A percentile compares a stretch with the other conserved stretches of the same genome.
Evolutionary conservation across 2,888 invertebrate genomes (phyloP).

Genomic region (Lordiphosa andalusiaca): DNA sequence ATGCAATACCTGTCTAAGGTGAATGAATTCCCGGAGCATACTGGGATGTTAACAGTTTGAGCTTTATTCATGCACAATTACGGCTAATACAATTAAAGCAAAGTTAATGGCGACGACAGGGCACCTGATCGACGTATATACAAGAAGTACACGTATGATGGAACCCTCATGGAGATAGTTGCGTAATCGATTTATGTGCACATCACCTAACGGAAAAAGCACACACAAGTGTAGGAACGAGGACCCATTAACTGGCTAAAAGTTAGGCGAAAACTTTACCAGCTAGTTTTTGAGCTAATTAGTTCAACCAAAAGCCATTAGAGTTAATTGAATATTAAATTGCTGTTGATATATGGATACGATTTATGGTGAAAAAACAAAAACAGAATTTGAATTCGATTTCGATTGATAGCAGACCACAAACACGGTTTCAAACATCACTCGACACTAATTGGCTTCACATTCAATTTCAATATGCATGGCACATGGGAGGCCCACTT

Average conservation of each 20-base stretch:
- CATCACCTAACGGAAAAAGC: slow-evolving; percentile 34
- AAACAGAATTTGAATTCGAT: background rate
- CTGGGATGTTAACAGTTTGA: slow-evolving; percentile 24
- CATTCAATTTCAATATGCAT: slow-evolving; percentile 8
- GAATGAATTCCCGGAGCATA: slow-evolving; percentile 1
- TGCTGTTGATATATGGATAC: slow-evolving; percentile 29
- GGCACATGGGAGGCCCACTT: too few species aligned
- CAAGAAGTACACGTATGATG: too few species aligned
- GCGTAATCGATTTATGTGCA: slow-evolving; percentile 68
- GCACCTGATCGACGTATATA: background rate
- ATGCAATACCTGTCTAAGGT: background rate
- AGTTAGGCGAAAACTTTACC: background rate
- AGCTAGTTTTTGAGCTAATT: slow-evolving; percentile 13
- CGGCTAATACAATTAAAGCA: slow-evolving; percentile 67
- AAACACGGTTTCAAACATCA: slow-evolving; percentile 10
- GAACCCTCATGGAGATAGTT: slow-evolving; percentile 32
- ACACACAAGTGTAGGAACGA: slow-evolving; percentile 5
- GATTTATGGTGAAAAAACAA: background rate
- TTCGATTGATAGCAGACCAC: slow-evolving; percentile 6
- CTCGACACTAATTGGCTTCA: slow-evolving; percentile 39
- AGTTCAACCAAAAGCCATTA: slow-evolving; percentile 52
- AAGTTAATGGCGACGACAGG: slow-evolving; percentile 50
- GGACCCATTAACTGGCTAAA: slow-evolving; percentile 12
- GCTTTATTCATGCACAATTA: slow-evolving; percentile 69
- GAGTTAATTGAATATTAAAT: slow-evolving; percentile 66